phyloP scores from a whole-genome alignment of 2,113 vertebrate genomes.

The Tor tambroides region DNA sequence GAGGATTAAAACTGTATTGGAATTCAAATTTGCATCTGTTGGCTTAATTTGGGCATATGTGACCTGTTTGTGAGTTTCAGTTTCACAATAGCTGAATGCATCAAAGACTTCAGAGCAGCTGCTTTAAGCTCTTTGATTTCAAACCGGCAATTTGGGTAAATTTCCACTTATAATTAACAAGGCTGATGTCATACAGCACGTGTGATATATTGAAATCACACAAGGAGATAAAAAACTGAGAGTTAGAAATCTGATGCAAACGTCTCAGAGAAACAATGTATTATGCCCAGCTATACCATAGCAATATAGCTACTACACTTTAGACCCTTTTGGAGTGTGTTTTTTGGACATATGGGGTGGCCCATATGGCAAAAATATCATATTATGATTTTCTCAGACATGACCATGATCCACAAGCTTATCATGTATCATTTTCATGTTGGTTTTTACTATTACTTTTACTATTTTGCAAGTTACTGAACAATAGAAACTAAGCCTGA shows the following conservation, averaged over 20 bases:
- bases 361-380: too few relatives aligned
- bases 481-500: too few relatives aligned
- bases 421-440: too few relatives aligned
- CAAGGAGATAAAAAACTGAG: too few relatives aligned
- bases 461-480: too few relatives aligned
- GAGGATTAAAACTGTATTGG: background rate
- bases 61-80: background rate
- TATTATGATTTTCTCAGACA: too few relatives aligned
- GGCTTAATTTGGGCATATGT: background rate
- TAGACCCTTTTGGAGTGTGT: background rate
- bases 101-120: background rate
- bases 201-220: background rate
- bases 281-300: background rate
- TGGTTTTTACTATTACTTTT: too few relatives aligned
- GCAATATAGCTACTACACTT: background rate
- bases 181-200: background rate
- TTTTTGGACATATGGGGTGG: background rate
- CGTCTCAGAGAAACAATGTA: background rate
- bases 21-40: background rate
- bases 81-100: constrained; percentile 3
- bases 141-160: background rate
- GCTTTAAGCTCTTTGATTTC: background rate
- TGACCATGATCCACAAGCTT: too few relatives aligned
- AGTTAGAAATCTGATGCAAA: background rate
- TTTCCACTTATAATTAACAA: background rate